These are phyloP conservation scores for Philereme vetulata DNA, from an alignment of 2,888 invertebrate species.

Conservation along the genomic window DNA sequence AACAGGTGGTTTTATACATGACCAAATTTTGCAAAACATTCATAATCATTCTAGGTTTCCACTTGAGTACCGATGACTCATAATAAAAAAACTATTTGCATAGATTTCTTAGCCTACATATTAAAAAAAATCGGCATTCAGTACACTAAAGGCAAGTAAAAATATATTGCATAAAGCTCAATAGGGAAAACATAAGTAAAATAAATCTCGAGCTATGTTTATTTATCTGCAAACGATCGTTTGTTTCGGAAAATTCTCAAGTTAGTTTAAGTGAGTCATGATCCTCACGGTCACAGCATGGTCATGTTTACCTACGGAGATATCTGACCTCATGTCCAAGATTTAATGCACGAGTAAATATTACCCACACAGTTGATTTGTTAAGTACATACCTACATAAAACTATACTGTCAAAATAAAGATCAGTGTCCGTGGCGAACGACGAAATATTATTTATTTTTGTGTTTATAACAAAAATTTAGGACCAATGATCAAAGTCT, in stretches of 20 bases:
- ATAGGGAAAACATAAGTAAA: constrained; percentile 7
- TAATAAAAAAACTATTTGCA: no score
- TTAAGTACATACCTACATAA: not conserved
- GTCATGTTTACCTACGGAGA: constrained; percentile 29
- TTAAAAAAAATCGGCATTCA: not conserved
- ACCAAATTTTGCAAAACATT: no score
- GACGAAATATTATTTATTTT: not conserved
- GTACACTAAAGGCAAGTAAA: no score
- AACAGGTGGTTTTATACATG: no score
- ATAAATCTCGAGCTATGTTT: constrained; percentile 1
- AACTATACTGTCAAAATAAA: not conserved
- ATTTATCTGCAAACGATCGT: constrained; percentile 4
- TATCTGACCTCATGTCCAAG: constrained; percentile 36
- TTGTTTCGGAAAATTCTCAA: constrained; percentile 29
- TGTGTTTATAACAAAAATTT: not conserved
- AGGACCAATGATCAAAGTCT: not conserved
- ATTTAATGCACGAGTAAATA: constrained; percentile 33
- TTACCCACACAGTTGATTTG: not conserved
- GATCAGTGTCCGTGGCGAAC: not conserved
- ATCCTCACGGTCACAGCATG: constrained; percentile 28
- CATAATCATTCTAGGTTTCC: no score
- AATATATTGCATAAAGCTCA: not conserved
- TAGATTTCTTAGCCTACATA: no score
- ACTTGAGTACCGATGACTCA: no score
- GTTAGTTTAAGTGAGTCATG: constrained; percentile 29